Evolutionary conservation across 2,113 vertebrate genomes (phyloP), one percentile per base, ranked within the genome.

Genomic region (Plecotus auritus): DNA sequence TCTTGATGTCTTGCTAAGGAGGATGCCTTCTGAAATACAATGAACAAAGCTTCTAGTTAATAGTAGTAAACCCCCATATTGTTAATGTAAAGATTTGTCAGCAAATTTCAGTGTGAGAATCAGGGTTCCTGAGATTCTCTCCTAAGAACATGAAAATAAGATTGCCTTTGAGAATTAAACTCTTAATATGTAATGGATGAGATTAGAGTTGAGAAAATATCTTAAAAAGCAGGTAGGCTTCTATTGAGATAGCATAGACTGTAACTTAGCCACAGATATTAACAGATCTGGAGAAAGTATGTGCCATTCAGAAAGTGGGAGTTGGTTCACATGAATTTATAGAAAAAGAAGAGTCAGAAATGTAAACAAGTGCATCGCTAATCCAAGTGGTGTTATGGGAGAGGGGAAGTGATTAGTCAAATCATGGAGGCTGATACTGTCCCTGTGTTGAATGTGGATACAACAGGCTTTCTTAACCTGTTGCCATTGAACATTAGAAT

Each of bases 1-100:
- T 96, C 23, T 40, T 88, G 61, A 1, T 97, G 56, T 66, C 85
- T 93, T 89, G 30, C 70, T 95, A 66, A 91, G 76, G 47, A 92
- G 56, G 6, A 90, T 94, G 2, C 32, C 87, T 95, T 95, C 18
- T 78, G 51, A 95, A 94, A 86, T 82, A 40, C n/a, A 84, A 0
- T 67, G n/a, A 95, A 51, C 37, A 59, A 72, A 88, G 9, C n/a
- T 94, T 89, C 49, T 84, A 69, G 51, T 88, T 94, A 77, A 73
- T 45, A 37, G 30, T 37, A 61, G 12, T 81, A 66, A 86, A 82
- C 66, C 12, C 32, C 26, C 28, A 23, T 78, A 23, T 73, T 96
- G 81, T 76, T 82, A 56, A 88, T n/a, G 12, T 92, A 76, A 87
- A 89, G 35, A 42, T 9, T 70, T 87, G 51, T 69, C n/a, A 42